Base-by-base conservation (phyloP, 92 coral and sea anemone species). In the Porites evermanni region DNA sequence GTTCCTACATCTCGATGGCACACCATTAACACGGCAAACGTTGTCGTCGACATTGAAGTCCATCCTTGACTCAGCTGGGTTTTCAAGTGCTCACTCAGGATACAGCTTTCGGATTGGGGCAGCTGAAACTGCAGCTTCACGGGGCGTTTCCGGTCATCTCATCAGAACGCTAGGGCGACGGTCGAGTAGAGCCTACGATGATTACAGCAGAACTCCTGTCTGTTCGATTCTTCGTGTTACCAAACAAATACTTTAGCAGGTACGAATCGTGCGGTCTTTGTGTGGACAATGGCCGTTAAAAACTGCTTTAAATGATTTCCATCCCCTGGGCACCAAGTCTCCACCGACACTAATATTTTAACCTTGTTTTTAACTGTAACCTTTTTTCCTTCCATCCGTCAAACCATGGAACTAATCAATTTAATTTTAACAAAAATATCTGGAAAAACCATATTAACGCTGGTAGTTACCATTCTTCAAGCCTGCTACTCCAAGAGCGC, bases 81-180 rank as follows among this genome's bases (percentile, higher is more conserved):
- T 75, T 6, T 38, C 81, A 2, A 66, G 79, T 18, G 70, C 92
- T 7, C 86, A 81, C 32, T 88, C 91, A 9, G 91, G 93, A 26
- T 90, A 89, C 32, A 92, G 91, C 86, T 92, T 86, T 60, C 77
- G 93, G 20, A 92, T 71, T 58, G 95, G 95, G 1, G 93, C 95
- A 64, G 93, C 93, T 2, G 81, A 77, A 69, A 89, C 95, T 2
- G 91, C 89, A 54, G 91, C 93, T 23, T 80, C 87, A 2, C 88
- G 67, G 64, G 78, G 89, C n/a, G 81, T 91, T 60, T 82, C 87
- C 19, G 85, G 85, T 16, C 81, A 86, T 68, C 56, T 90, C 4
- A 76, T 80, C 10, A 72, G 87, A 67, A 86, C 70, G 14, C 19
- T 90, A 23, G 87, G 85, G 5, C 87, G 93, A 8, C 52, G 85